These are phyloP conservation scores for Drosophila bocki DNA, from an alignment of 1,140 invertebrate species.

Conservation along the genomic window DNA sequence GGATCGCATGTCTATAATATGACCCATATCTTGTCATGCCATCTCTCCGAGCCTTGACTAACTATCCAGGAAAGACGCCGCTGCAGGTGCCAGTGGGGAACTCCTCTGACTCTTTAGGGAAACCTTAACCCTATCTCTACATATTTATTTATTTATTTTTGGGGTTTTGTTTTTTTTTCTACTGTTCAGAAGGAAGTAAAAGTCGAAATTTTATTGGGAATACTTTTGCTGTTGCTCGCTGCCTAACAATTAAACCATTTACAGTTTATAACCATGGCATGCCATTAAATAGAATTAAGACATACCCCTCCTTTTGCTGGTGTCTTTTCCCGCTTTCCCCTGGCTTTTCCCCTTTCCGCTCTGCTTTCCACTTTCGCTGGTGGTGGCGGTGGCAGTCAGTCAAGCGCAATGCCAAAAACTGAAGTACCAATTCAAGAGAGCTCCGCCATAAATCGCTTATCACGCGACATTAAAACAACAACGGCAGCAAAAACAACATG, in stretches of 20 bases:
- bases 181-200: conserved; percentile 9
- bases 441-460: conserved; percentile 81
- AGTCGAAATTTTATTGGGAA: conserved; percentile 56
- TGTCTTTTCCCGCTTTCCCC: conserved; percentile 4
- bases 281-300: conserved; percentile 82
- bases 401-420: conserved; percentile 74
- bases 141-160: conserved; percentile 20
- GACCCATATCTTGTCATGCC: conserved; percentile 25
- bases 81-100: conserved; percentile 39
- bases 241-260: conserved; percentile 80
- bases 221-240: conserved; percentile 37
- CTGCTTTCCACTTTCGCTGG: conserved; percentile 11
- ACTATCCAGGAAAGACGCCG: conserved; percentile 17
- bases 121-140: conserved; percentile 39
- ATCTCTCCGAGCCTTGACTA: conserved; percentile 26
- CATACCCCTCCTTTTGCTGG: conserved; percentile 40
- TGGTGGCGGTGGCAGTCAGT: conserved; percentile 50
- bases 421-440: conserved; percentile 77
- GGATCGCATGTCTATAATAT: conserved; percentile 39
- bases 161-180: not conserved
- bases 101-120: conserved; percentile 4
- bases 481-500: conserved; percentile 47
- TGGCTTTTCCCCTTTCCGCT: not conserved
- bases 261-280: conserved; percentile 79
- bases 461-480: conserved; percentile 83